Evolutionary conservation across 2,888 invertebrate genomes (phyloP).

Genomic region (Dusona sp.): DNA sequence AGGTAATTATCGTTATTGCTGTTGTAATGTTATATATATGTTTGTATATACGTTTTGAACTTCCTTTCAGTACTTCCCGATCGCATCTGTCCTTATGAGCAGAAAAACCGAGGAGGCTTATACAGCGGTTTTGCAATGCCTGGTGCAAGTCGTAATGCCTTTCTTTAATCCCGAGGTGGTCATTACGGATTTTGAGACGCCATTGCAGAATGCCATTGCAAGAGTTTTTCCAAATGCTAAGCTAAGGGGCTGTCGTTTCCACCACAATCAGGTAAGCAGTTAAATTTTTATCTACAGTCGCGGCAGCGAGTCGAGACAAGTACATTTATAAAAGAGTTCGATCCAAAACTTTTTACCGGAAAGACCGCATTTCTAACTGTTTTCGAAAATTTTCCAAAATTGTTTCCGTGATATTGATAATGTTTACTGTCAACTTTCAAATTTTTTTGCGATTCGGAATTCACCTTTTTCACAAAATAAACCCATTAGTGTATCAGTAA

Average conservation of each 20-base stretch:
- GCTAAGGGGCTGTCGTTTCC: conserved; percentile 20
- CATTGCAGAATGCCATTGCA: not conserved
- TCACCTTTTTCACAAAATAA: not conserved
- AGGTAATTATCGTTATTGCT: not conserved
- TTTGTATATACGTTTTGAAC: not conserved
- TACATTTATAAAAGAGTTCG: too few relatives aligned
- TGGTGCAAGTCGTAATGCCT: not conserved
- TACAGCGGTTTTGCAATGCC: not conserved
- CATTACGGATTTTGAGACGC: conserved; percentile 19
- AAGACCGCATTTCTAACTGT: too few relatives aligned
- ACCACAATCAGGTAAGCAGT: conserved; percentile 16
- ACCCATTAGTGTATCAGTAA: too few relatives aligned
- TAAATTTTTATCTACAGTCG: not conserved
- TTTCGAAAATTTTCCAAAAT: too few relatives aligned
- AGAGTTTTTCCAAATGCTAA: not conserved
- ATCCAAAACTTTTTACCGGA: too few relatives aligned
- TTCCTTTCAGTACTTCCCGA: conserved; percentile 7
- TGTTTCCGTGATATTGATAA: too few relatives aligned
- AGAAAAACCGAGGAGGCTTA: conserved; percentile 12
- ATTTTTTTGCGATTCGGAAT: not conserved
- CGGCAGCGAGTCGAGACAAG: too few relatives aligned
- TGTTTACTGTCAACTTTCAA: not conserved
- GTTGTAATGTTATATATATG: not conserved
- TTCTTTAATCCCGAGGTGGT: not conserved
- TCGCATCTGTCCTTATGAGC: conserved; percentile 8